Evolutionary conservation across 92 coral and sea anemone species (phyloP), one percentile per base, ranked within the genome.

Genomic region (Diadumene lineata): DNA sequence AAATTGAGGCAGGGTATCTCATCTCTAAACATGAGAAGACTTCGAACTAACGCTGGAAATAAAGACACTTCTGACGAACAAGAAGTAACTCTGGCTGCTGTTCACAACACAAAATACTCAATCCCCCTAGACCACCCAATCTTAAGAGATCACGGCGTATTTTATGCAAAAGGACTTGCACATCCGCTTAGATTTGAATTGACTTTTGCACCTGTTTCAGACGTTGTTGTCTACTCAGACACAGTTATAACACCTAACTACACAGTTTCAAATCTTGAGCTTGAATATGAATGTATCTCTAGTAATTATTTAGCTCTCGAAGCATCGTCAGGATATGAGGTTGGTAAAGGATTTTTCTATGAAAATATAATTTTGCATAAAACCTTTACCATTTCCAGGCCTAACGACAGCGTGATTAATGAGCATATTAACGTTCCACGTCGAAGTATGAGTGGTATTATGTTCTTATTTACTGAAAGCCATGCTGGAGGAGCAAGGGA

Each of bases 361-460:
- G n/a, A n/a, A n/a, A n/a, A n/a, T n/a, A n/a, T n/a, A n/a, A n/a
- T n/a, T n/a, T n/a, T n/a, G 13, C 84, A 83, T 69, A 83, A 83
- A 31, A 70, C 74, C 11, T 83, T 83, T 51, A 83, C 84, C 62
- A 78, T 83, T 29, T 50, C 84, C 46, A 71, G 71, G 29, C 66
- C 74, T 0, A 63, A 61, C 27, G 75, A 81, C 26, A 74, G 64
- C 29, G 73, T 81, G 3, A 38, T 81, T 34, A 81, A 81, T 34
- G 85, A 81, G 23, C 85, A 74, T 23, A 50, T 81, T 8, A 79
- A 79, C 62, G 32, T 71, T 15, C 86, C 86, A 31, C 66, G 86
- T 25, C 65, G 77, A 43, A 76, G 82, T 0, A 75, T 82, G 82
- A 82, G 76, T 25, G 86, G 86, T 19, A 29, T 84, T 43, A 29